Percentiles rank a stretch among this genome's conserved stretches.
Evolutionary conservation across 2,113 vertebrate species (phyloP).

Genomic region (Probosciger aterrimus): DNA sequence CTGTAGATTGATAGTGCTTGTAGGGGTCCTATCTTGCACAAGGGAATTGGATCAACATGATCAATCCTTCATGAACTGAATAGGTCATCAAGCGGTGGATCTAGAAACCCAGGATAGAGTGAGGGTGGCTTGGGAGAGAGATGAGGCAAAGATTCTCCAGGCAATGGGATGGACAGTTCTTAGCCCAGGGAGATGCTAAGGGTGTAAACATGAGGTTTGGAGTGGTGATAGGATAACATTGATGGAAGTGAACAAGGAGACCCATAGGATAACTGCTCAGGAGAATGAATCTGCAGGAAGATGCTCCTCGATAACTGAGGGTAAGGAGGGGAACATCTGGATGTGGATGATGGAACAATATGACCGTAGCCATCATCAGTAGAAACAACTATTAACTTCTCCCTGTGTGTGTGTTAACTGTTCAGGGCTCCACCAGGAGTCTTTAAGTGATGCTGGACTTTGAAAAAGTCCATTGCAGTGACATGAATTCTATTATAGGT

Average conservation of each 20-base stretch:
- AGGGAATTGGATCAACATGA: background rate
- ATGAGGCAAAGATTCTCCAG: background rate
- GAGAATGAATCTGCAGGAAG: background rate
- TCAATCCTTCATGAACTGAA: background rate
- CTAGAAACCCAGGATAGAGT: background rate
- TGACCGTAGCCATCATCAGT: background rate
- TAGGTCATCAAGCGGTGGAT: background rate
- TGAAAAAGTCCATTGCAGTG: background rate
- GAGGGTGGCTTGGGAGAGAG: background rate
- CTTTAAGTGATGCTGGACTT: background rate
- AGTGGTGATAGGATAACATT: background rate
- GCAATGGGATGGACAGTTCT: background rate
- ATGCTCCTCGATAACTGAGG: background rate
- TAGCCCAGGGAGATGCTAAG: background rate
- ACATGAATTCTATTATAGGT: background rate
- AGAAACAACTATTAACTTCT: background rate
- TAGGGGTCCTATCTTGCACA: background rate
- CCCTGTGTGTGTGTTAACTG: background rate
- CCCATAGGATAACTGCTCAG: background rate
- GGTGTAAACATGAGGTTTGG: background rate
- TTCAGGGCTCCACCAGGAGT: background rate
- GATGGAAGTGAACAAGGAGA: background rate
- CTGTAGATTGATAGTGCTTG: background rate
- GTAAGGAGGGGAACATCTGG: background rate
- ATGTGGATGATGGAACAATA: background rate